Evolutionary conservation across 2,888 invertebrate genomes (phyloP).

Genomic region (Cataglyphis altisquamis): DNA sequence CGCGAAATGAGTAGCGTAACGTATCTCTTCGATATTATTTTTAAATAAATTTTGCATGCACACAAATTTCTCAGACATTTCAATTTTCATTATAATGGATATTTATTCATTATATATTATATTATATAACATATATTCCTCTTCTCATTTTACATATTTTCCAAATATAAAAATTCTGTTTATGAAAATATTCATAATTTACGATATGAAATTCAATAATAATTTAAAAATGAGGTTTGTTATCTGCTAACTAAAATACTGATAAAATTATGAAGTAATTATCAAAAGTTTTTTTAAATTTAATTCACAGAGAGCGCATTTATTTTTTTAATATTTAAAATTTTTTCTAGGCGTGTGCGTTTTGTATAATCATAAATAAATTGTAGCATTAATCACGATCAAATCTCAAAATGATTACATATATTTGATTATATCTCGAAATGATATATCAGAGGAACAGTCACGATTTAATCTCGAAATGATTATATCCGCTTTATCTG

Average conservation of each 20-base stretch:
- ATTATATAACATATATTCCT: neutral
- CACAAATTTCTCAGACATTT: neutral
- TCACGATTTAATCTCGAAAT: slow-evolving; percentile 46
- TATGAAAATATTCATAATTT: neutral
- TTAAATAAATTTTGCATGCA: slow-evolving; percentile 9
- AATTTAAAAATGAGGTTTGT: neutral
- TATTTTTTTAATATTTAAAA: neutral
- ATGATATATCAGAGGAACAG: neutral
- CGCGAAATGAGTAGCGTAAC: neutral
- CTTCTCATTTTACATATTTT: neutral
- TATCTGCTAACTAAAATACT: neutral
- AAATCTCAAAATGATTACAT: slow-evolving; percentile 48
- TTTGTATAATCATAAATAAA: neutral
- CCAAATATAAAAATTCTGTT: neutral
- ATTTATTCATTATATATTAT: neutral
- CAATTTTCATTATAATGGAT: neutral
- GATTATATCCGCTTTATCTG: slow-evolving; percentile 47
- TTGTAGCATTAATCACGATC: slow-evolving; percentile 31
- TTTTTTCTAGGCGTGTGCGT: neutral
- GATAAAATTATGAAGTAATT: neutral
- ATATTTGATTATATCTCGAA: slow-evolving; percentile 16
- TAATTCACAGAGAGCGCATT: neutral
- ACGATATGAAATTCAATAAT: slow-evolving; percentile 1
- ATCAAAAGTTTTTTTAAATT: slow-evolving; percentile 5
- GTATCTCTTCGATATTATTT: neutral